phyloP scores from a whole-genome alignment of 2,113 vertebrate genomes.

The Pterocles burchelli region DNA sequence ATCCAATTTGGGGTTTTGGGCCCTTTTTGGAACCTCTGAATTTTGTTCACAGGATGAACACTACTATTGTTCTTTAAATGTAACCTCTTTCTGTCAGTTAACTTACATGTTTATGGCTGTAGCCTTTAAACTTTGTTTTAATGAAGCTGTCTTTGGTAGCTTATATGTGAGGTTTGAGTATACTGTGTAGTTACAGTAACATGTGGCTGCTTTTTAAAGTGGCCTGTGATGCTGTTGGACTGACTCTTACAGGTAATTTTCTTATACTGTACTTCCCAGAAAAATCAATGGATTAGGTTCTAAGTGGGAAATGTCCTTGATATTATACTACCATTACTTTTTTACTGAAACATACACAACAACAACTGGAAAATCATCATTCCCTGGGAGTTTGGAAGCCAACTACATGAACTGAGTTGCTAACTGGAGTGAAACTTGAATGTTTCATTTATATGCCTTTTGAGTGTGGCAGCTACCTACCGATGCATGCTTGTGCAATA shows the following conservation, averaged over 20 bases:
- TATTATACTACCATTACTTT: not conserved
- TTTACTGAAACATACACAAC: not conserved
- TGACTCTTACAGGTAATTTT: not conserved
- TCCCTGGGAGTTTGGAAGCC: not conserved
- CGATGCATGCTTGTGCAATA: not conserved
- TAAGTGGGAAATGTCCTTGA: not conserved
- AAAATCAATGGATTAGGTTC: not conserved
- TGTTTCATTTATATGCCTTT: not conserved
- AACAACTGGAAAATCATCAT: not conserved
- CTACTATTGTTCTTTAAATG: not conserved
- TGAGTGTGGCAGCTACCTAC: not conserved
- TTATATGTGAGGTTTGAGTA: not conserved
- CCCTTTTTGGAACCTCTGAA: not conserved
- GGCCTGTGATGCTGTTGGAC: not conserved
- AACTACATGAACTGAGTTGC: not conserved
- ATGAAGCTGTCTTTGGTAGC: not conserved
- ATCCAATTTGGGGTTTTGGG: not conserved
- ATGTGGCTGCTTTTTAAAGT: not conserved
- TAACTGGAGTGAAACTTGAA: not conserved
- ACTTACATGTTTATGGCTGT: rapidly evolving
- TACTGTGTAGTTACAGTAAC: not conserved
- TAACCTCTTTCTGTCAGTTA: not conserved
- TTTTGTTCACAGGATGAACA: not conserved
- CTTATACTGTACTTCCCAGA: not conserved
- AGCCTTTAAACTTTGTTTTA: not conserved